Evolutionary conservation across 2,888 invertebrate genomes (phyloP).

Genomic region (Rutpela maculata): DNA sequence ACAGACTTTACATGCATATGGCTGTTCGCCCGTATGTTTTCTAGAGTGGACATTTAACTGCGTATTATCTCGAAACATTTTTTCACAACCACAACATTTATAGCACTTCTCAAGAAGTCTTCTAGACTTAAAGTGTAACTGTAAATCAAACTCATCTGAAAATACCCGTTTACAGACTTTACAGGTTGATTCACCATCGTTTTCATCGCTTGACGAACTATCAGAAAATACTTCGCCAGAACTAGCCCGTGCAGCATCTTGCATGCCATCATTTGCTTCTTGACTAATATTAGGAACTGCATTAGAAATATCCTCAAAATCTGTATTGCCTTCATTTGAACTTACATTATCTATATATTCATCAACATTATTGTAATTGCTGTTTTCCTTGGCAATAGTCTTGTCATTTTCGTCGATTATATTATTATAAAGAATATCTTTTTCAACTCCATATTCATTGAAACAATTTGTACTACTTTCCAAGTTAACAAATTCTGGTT

Average conservation of each 20-base stretch:
- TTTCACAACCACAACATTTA: slow-evolving; percentile 68
- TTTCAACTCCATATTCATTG: neutral
- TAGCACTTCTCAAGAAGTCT: slow-evolving; percentile 61
- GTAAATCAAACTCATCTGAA: slow-evolving; percentile 56
- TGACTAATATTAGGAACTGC: neutral
- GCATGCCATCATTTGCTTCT: neutral
- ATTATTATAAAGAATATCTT: neutral
- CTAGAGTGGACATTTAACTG: slow-evolving; percentile 68
- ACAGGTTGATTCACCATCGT: slow-evolving; percentile 56
- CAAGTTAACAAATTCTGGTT: slow-evolving; percentile 35
- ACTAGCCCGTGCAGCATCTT: neutral
- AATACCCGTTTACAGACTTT: slow-evolving; percentile 64
- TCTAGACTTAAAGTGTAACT: slow-evolving; percentile 61
- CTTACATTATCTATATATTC: neutral
- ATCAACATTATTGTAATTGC: neutral
- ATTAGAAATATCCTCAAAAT: neutral
- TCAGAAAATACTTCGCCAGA: slow-evolving; percentile 15
- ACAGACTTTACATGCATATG: slow-evolving; percentile 67
- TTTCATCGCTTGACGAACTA: slow-evolving; percentile 27
- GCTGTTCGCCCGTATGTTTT: slow-evolving; percentile 70
- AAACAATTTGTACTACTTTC: slow-evolving; percentile 16
- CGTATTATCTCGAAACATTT: slow-evolving; percentile 68
- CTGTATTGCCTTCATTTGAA: neutral
- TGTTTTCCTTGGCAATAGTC: neutral
- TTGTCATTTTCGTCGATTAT: neutral